Base-by-base conservation (phyloP, 2,888 invertebrate species). In the Beris morrisii region DNA sequence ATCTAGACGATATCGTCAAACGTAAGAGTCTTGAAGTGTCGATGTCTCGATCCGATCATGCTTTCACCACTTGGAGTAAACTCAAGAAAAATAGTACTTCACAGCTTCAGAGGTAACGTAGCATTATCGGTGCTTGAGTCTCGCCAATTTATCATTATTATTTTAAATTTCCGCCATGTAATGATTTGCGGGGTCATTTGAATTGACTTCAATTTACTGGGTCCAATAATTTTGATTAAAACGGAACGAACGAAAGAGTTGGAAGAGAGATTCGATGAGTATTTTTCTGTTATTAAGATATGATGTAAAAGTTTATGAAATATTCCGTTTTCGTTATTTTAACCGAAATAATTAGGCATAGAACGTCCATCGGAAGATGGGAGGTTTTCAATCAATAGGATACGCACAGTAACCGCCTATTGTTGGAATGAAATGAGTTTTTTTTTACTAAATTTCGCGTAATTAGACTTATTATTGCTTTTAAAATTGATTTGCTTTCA, bases 41-140 rank as follows among this genome's bases (percentile, higher is more conserved):
- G 73, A 93, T 94, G 93, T 91, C 91, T 69, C 89, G 90, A 78
- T 93, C 93, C 68, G 93, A 93, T 80, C 90, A 92, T 75, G 91
- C 91, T 73, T 90, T 92, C 81, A 93, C 93, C 72, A 92, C 93
- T 53, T 93, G 93, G 91, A 92, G 92, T 81, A 92, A 92, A 79
- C 83, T 93, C 75, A 90, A 90, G 82, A 87, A 88, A 75, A 86
- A 84, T 75, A 85, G 84, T 78, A 86, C 88, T 73, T 83, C 85
- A 72, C 86, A 86, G 72, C 81, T 88, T 74, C 83, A 85, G 75
- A 85, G 87, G 86, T 86, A 81, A 80, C 72, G 9, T 53, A 52
- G 48, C 31, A 13, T 22, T 22, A 22, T 56, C 13, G 9, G n/a
- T 46, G 43, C 6, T 15, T 43, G n/a, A 6, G 15, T 12, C 11